Evolutionary conservation across 1,140 invertebrate genomes (phyloP), one percentile per base, ranked within the genome.

Genomic region (Muscidifurax raptorellus): DNA sequence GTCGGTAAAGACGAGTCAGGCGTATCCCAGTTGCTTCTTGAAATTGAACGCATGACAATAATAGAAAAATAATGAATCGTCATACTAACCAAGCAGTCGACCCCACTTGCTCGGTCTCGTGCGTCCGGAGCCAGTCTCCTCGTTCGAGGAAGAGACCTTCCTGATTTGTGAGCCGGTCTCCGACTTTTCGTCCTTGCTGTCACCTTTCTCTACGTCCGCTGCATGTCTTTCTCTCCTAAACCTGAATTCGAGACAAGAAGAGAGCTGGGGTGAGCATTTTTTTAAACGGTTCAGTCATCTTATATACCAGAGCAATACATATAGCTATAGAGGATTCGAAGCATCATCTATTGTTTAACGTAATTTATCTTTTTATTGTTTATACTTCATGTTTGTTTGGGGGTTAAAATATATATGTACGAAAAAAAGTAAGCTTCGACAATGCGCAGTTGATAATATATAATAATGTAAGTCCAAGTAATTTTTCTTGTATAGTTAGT

Each of bases 61-160:
- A n/a, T 76, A 36, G 36, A 83, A 27, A 76, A 28, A 25, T 10
- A 66, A 44, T 47, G 13, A 47, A 36, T 72, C 0, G 13, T 28
- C 1, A 75, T 78, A 85, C 86, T 89, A 90, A 89, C 96, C 96
- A 88, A 97, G 91, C 86, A 97, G 93, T 85, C 96, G 95, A 59
- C 96, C 96, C 97, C 97, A 97, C 93, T 97, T 97, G 88, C 95
- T 95, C 40, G 94, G 89, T 89, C 92, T 92, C n/a, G 88, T 89
- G 87, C 94, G 93, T 84, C 91, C 89, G 85, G 91, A 90, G 86
- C 92, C 91, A 82, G 92, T 93, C 84, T 94, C 94, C 9, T 94
- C 94, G 32, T 93, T 91, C 25, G 94, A 92, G 71, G 95, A 95
- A 74, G 85, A 80, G 69, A 94, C 92, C 92, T 95, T 95, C 83